A percentile compares a stretch with the other conserved stretches of the same genome.
Conservation (phyloP, 1,140 invertebrate genomes). For the Manduca sexta region DNA sequence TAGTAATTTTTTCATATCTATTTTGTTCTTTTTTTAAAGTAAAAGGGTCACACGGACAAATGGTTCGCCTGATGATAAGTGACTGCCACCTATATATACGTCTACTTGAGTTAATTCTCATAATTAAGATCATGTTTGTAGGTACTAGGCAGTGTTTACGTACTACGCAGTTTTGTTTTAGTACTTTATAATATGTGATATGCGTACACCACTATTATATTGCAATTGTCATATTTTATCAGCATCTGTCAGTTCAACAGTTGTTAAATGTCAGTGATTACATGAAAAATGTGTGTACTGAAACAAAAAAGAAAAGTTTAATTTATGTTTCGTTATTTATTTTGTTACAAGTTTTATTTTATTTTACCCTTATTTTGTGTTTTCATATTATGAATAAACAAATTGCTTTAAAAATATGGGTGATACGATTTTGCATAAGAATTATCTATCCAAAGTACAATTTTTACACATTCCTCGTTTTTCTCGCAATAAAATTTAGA, state of each 20-base stretch:
- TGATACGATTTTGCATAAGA: slow-evolving; percentile 59
- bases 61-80: not conserved
- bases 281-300: not conserved
- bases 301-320: not conserved
- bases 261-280: not conserved
- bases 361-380: not conserved
- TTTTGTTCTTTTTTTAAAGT: not conserved
- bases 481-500: slow-evolving; percentile 57
- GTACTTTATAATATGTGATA: too few species aligned
- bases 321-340: not conserved
- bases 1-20: too few species aligned
- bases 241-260: too few species aligned
- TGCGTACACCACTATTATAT: too few species aligned
- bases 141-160: too few species aligned
- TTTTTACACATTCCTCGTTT: slow-evolving; percentile 48
- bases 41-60: not conserved
- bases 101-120: too few species aligned
- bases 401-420: slow-evolving; percentile 42
- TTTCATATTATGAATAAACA: slow-evolving; percentile 45
- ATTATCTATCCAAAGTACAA: slow-evolving; percentile 64
- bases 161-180: too few species aligned
- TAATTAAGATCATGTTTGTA: too few species aligned
- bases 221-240: too few species aligned
- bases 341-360: not conserved
- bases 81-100: not conserved